Base-by-base conservation (phyloP, 1,140 invertebrate species). In the Branchinecta lindahli region DNA sequence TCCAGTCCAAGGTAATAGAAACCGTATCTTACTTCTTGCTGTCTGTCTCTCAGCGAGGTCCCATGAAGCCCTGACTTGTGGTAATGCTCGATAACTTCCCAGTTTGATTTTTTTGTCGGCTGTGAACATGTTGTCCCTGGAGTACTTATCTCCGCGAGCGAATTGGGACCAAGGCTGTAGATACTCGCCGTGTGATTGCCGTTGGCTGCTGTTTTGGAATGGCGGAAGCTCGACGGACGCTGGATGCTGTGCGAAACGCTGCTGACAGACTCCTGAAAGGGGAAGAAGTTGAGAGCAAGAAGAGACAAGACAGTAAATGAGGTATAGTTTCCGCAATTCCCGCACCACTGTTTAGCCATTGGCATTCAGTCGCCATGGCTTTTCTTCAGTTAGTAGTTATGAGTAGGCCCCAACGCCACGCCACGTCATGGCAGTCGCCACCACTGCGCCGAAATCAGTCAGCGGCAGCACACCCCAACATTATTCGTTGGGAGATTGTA, bases 61-160 rank as follows among this genome's bases (percentile, higher is more conserved):
- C 70, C 68, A 66, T 72, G 72, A 67, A 76, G 71, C 8, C 76
- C 76, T 18, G 75, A 75, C 52, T 75, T 79, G 67, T 82, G 84
- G 78, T 88, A 90, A 78, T 91, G 89, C 78, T 91, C 88, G 75
- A 91, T 91, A 70, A 91, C 89, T 78, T 91, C 87, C 89, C 88
- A 91, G 78, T 91, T 91, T 73, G 88, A 90, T 77, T 90, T 90
- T 78, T 85, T 84, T 44, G 84, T 80, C 52, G 82, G 82, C 3
- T 80, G 82, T 33, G 83, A 69, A 46, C 68, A 33, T 18, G 61
- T 61, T 18, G 65, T 67, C 44, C 66, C 66, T 33, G 65, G 44
- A 46, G 52, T 61, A 6, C 52, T 61, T 20, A 61, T 20, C 18
- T 61, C 52, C 4, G 52, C 52, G 18, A 20, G 12, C 18, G 52